Base-by-base conservation (phyloP, 2,888 invertebrate genomes). In the Teleogryllus oceanicus region DNA sequence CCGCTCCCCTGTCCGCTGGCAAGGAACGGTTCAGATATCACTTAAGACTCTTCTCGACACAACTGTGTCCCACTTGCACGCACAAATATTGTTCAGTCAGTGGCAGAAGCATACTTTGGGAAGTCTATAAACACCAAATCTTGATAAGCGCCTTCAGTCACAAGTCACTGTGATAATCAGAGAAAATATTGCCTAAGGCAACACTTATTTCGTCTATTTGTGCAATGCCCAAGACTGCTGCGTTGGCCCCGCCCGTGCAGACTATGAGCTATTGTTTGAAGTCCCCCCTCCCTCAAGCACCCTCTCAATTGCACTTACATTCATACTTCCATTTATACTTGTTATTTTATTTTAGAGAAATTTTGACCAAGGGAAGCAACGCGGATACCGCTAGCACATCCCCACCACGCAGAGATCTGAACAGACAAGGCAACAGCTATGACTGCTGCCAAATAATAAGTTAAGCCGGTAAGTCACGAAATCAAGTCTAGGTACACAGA, bases 1-100 rank as follows among this genome's bases (percentile, higher is more conserved):
- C n/a, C n/a, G n/a, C n/a, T 62, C n/a, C 62, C n/a, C 62, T 62
- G 62, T 62, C 62, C n/a, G 62, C 62, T 62, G 62, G 62, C 62
- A 62, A 62, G 62, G 62, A 62, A 62, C 62, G 37, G 37, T 37
- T 37, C 37, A 8, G 37, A 62, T n/a, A 62, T 62, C n/a, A 13
- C 13, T 62, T 62, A 62, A 62, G 13, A 62, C 62, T 62, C n/a
- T 62, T 62, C 4, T 62, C 62, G 13, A n/a, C 13, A 13, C 13
- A 62, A 62, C n/a, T 18, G 13, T 62, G 13, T 18, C 13, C 62
- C 62, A 16, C n/a, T 62, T n/a, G n/a, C n/a, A 62, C n/a, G 62
- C 62, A 62, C 62, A 62, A 62, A 62, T 37, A 62, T 62, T 62
- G n/a, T 62, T 62, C 62, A 18, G 62, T 62, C 62, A n/a, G 62